Evolutionary conservation across 2,888 invertebrate species (phyloP).

Genomic region (Tachina grossa): DNA sequence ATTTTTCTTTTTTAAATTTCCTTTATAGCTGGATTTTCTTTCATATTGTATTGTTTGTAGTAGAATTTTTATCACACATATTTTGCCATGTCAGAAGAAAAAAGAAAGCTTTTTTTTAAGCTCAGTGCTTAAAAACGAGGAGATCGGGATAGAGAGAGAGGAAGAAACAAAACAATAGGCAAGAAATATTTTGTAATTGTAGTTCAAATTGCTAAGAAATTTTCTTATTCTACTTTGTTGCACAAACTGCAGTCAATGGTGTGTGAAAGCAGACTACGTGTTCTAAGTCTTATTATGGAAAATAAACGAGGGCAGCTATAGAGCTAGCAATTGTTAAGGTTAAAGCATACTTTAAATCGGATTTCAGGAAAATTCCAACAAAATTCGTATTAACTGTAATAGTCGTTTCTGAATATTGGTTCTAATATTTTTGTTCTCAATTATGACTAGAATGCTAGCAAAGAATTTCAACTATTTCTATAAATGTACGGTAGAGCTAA

Average conservation of each 20-base stretch:
- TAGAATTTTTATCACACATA: conserved; percentile 28
- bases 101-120: not conserved
- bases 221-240: not conserved
- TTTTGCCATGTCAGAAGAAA: conserved; percentile 41
- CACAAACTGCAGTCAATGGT: conserved; percentile 47
- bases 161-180: not conserved
- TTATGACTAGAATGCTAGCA: too few species aligned
- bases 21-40: conserved; percentile 13
- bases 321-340: not conserved
- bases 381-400: too few species aligned
- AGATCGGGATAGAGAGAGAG: not conserved
- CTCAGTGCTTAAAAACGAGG: not conserved
- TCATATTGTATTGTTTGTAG: conserved; percentile 13
- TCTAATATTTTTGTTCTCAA: too few species aligned
- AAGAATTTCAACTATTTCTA: too few species aligned
- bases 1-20: conserved; percentile 18
- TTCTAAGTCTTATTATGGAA: not conserved
- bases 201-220: conserved; percentile 35
- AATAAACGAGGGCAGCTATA: not conserved
- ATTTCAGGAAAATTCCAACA: too few species aligned
- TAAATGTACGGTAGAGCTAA: too few species aligned
- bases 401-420: too few species aligned
- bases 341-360: too few species aligned
- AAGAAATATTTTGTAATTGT: conserved; percentile 52
- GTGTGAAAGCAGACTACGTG: conserved; percentile 42